Evolutionary conservation across 2,113 vertebrate species (phyloP).

Genomic region (Notothenia coriiceps): DNA sequence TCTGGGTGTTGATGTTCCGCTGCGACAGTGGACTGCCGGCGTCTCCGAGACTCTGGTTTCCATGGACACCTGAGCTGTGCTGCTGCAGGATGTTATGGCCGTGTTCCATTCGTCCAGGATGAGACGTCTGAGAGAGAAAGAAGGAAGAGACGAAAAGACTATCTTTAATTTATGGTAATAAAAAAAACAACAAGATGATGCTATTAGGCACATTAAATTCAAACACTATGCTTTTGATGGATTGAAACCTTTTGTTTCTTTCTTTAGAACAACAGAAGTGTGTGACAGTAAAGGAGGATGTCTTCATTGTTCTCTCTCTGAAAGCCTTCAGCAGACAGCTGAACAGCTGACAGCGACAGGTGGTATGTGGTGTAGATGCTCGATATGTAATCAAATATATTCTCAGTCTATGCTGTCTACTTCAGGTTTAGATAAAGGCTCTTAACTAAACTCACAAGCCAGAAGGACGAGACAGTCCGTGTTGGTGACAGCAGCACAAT

Average conservation of each 20-base stretch:
- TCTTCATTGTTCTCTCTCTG: no score
- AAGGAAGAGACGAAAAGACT: neutral
- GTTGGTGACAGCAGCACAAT: neutral
- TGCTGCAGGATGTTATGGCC: slow-evolving; percentile 86
- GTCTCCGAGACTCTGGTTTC: slow-evolving; percentile 77
- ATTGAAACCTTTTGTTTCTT: neutral
- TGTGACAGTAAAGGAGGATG: slow-evolving; percentile 27
- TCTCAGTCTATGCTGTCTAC: slow-evolving; percentile 44
- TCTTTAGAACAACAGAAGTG: slow-evolving; percentile 36
- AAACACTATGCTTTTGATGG: neutral
- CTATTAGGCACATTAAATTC: no score
- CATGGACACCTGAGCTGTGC: slow-evolving; percentile 81
- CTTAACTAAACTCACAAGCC: slow-evolving; percentile 37
- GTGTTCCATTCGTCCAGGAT: slow-evolving; percentile 86
- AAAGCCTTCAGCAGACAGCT: neutral
- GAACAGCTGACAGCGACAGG: slow-evolving; percentile 62
- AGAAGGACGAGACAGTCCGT: slow-evolving; percentile 61
- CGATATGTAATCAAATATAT: neutral
- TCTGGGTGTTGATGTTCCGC: slow-evolving; percentile 82
- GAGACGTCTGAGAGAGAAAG: slow-evolving; percentile 79
- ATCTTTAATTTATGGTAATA: neutral
- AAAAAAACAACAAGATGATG: neutral
- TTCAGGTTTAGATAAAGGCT: slow-evolving; percentile 57
- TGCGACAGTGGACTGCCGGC: slow-evolving; percentile 84
- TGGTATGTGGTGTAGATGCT: neutral